Base-by-base conservation (phyloP, 2,888 invertebrate genomes). In the Hybos culiciformis region DNA sequence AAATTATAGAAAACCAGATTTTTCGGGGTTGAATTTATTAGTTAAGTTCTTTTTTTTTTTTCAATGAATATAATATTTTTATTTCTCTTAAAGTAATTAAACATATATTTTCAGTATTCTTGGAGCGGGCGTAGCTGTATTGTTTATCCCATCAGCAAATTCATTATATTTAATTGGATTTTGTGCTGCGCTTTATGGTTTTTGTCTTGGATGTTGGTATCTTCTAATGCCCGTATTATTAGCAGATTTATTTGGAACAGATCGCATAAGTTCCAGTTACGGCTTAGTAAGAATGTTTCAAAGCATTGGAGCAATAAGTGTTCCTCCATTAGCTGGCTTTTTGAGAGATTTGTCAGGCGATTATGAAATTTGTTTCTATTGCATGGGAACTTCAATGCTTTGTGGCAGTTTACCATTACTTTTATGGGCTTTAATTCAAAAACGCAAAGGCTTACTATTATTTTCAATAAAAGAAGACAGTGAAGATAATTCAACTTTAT, bases 131-230 rank as follows among this genome's bases (percentile, higher is more conserved):
- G 62, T 75, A 3, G 75, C 82, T 1, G 80, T 82, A 1, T 61
- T 83, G 33, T 69, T 75, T 1, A 70, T 83, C 29, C 81, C 83
- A 2, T 74, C 75, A 48, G 70, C 77, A 31, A 71, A 71, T 6
- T 76, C 77, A 0, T 78, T 80, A 66, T 74, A 77, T 62, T 66
- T 77, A 0, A 64, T 82, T 31, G 78, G 78, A 5, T 68, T 75
- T 4, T 75, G 80, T 1, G 78, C 80, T 36, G 78, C 73, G 5
- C 70, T 72, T 0, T 83, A 82, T 57, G 83, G 83, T 0, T 64
- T 83, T 0, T 82, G 81, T 47, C 70, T 83, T 17, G 83, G 83
- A 18, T 78, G 81, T 56, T 83, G 82, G 81, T 83, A 82, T 61
- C 73, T 83, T 3, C 59, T 83, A 42, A 80, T 83, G 45, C 83